Evolutionary conservation across 1,140 invertebrate species (phyloP).

Genomic region (Solenopsis fugax): DNA sequence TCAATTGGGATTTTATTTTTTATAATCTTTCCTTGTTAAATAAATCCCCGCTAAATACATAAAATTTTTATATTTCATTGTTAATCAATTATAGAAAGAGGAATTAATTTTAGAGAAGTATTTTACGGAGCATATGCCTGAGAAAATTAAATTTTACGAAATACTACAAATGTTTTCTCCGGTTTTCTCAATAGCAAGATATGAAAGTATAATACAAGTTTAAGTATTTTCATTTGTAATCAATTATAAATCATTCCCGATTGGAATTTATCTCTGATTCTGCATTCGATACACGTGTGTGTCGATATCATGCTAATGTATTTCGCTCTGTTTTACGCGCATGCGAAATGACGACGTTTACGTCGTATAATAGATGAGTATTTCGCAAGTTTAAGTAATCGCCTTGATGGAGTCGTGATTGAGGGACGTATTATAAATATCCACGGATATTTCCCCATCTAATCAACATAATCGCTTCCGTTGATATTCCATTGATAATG

Average conservation of each 20-base stretch:
- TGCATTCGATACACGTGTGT: background rate
- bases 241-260: background rate
- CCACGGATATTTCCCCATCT: background rate
- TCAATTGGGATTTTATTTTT: too few species aligned
- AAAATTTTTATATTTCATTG: background rate
- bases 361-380: background rate
- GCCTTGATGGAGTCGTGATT: background rate
- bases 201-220: background rate
- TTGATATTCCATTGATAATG: background rate
- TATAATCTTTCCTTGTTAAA: background rate
- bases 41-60: background rate
- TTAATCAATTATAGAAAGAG: background rate
- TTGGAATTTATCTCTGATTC: constrained; percentile 18
- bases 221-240: background rate
- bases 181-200: background rate
- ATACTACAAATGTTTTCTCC: background rate
- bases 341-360: constrained; percentile 18
- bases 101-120: background rate
- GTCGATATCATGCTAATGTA: constrained; percentile 7
- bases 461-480: too few species aligned
- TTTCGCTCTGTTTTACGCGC: background rate
- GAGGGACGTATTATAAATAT: too few species aligned
- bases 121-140: background rate
- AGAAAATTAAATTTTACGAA: background rate
- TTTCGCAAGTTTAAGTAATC: constrained; percentile 53